A percentile compares a stretch with the other conserved stretches of the same genome.
Evolutionary conservation across 2,888 invertebrate genomes (phyloP).

Genomic region (Lasioglossum lativentre): DNA sequence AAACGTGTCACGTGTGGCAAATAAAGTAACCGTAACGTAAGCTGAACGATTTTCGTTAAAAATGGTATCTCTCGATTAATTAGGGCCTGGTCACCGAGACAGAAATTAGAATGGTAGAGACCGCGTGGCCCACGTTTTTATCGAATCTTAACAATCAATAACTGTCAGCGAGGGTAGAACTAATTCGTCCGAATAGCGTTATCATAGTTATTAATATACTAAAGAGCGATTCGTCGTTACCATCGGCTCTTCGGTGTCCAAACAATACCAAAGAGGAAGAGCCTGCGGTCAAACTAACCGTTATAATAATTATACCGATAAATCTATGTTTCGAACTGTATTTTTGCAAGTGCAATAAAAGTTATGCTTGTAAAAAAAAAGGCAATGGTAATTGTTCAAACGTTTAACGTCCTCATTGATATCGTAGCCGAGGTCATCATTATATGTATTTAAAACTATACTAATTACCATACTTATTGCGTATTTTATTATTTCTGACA

Average conservation of each 20-base stretch:
- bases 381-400: neutral
- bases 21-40: constrained; percentile 50
- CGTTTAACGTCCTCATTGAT: neutral
- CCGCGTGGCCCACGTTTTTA: neutral
- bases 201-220: constrained; percentile 13
- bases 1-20: constrained; percentile 42
- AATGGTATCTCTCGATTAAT: neutral
- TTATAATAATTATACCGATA: constrained; percentile 42
- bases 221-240: neutral
- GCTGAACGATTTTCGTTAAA: constrained; percentile 33
- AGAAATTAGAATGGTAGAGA: neutral
- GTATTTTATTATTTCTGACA: too few relatives aligned
- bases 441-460: neutral
- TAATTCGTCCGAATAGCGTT: neutral
- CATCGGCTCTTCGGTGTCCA: constrained; percentile 39
- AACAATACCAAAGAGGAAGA: constrained; percentile 52
- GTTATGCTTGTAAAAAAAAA: constrained; percentile 82
- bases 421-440: neutral
- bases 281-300: constrained; percentile 39
- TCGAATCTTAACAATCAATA: neutral
- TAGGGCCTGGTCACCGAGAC: neutral
- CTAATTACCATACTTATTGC: neutral
- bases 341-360: constrained; percentile 81
- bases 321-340: constrained; percentile 75
- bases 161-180: neutral